phyloP scores from a whole-genome alignment of 2,797 vertebrate genomes.

The Enteromius afrohamiltoni region DNA sequence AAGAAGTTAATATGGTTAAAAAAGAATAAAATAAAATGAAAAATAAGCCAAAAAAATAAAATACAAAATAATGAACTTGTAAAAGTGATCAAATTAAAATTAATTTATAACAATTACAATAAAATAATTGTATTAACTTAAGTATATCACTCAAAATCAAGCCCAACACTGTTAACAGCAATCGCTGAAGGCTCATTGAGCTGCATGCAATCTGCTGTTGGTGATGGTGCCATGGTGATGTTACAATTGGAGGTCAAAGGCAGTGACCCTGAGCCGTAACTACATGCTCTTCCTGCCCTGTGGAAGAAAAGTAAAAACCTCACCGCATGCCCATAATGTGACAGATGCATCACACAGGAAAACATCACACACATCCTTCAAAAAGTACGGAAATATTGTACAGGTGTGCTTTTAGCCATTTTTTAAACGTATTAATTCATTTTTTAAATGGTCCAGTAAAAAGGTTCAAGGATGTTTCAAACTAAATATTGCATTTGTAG shows the following conservation, averaged over 20 bases:
- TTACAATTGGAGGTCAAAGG: slow-evolving; percentile 13
- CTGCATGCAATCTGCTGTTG: background rate
- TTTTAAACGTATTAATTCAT: background rate
- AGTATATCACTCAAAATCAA: background rate
- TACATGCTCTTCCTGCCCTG: slow-evolving; percentile 8
- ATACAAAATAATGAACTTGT: background rate
- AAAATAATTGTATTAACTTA: background rate
- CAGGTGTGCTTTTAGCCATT: background rate
- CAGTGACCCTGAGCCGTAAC: background rate
- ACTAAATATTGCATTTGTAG: background rate
- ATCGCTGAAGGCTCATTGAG: background rate
- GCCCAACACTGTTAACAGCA: no score
- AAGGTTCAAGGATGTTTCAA: background rate
- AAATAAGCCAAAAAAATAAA: no score
- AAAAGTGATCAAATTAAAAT: background rate
- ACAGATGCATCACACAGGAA: background rate
- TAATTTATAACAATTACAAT: no score
- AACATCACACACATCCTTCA: background rate
- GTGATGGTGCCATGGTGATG: slow-evolving; percentile 16
- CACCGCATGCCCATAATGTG: background rate
- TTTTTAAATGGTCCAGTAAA: background rate
- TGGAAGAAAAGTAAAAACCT: background rate
- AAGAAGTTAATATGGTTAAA: no score
- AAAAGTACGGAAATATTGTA: background rate
- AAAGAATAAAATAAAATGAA: background rate